These are phyloP conservation scores for Sceloporus undulatus DNA, from an alignment of 2,113 vertebrate genomes.

Conservation along the genomic window DNA sequence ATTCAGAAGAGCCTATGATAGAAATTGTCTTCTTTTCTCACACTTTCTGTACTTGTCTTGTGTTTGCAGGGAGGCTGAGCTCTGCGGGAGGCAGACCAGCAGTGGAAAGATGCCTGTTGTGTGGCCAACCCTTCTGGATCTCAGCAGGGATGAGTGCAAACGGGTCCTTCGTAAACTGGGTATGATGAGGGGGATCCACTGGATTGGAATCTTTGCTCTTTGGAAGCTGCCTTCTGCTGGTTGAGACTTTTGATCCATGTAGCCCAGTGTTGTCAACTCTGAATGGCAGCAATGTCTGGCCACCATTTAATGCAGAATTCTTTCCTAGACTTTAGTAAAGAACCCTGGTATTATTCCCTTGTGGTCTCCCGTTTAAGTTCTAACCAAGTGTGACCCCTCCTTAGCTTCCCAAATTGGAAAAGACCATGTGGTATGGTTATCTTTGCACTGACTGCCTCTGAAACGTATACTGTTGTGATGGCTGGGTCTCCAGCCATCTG, in stretches of 20 bases:
- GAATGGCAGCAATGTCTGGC: too few species aligned
- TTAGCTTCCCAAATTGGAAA: too few species aligned
- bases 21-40: neutral
- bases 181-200: constrained; percentile 72
- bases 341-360: too few species aligned
- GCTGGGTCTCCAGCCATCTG: too few species aligned
- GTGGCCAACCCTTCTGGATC: constrained; percentile 97
- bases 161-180: constrained; percentile 98
- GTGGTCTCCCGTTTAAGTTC: too few species aligned
- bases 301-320: too few species aligned
- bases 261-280: too few species aligned
- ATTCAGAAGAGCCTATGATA: neutral
- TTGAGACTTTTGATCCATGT: neutral
- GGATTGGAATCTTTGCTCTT: neutral
- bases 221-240: neutral
- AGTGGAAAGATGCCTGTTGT: constrained; percentile 94
- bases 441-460: neutral
- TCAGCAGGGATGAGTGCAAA: constrained; percentile 98
- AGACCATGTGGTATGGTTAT: neutral
- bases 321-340: too few species aligned
- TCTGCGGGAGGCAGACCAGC: constrained; percentile 67
- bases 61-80: constrained; percentile 71
- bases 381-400: too few species aligned
- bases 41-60: neutral
- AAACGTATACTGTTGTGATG: neutral